These are phyloP conservation scores for Entomobrya multifasciata DNA, from an alignment of 2,888 invertebrate genomes.

Conservation along the genomic window DNA sequence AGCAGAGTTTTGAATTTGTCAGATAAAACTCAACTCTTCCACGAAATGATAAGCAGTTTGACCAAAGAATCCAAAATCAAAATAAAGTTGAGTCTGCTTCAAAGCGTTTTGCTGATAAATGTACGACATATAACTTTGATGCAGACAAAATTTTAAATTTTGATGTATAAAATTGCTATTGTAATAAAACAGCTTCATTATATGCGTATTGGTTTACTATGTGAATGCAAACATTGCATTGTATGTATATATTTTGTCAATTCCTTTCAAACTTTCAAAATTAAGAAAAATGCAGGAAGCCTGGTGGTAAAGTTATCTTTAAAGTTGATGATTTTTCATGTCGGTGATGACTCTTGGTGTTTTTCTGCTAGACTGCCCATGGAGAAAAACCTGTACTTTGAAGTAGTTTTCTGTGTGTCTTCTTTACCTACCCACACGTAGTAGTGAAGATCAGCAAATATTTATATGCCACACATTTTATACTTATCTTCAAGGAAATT, in stretches of 20 bases:
- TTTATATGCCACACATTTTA: constrained; percentile 14
- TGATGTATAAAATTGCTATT: no score
- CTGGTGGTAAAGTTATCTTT: constrained; percentile 13
- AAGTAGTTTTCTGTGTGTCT: not conserved
- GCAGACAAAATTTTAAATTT: no score
- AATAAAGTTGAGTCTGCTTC: no score
- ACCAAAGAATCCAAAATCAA: no score
- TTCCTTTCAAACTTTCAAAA: no score
- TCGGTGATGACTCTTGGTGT: constrained; percentile 18
- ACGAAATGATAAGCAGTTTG: no score
- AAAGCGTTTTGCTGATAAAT: no score
- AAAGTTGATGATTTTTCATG: constrained; percentile 37
- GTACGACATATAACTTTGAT: not conserved
- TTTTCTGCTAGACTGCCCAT: constrained; percentile 20
- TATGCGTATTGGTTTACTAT: not conserved
- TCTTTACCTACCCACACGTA: no score
- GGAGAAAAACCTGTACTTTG: constrained; percentile 32
- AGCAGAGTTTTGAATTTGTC: no score
- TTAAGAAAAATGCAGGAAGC: not conserved
- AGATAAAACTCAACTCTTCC: no score
- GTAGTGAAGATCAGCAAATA: constrained; percentile 25
- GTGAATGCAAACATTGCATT: not conserved
- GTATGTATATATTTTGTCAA: no score
- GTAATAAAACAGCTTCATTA: constrained; percentile 1
- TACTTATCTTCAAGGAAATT: not conserved